phyloP scores from a whole-genome alignment of 92 coral and sea anemone species.

The Siderastrea radians region DNA sequence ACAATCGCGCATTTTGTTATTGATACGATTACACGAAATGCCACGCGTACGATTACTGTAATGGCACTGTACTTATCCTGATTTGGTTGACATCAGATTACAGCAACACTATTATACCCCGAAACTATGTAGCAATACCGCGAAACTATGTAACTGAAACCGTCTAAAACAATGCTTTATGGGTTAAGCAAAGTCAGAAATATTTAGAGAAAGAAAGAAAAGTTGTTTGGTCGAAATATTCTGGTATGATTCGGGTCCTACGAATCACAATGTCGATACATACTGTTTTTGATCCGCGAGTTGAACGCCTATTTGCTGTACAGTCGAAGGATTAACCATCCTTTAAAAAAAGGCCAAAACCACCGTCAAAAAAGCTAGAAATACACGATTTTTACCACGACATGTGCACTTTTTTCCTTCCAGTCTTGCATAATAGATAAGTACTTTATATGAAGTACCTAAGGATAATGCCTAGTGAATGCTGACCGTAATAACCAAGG shows the following conservation, averaged over 20 bases:
- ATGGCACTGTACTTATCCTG: no score
- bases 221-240: no score
- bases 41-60: no score
- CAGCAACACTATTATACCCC: no score
- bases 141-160: no score
- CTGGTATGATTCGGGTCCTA: no score
- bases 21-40: no score
- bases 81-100: no score
- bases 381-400: not conserved
- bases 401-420: not conserved
- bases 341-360: not conserved
- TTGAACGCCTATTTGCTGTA: conserved; percentile 77
- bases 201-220: not conserved
- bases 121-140: no score
- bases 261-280: conserved; percentile 16
- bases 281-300: conserved; percentile 83
- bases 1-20: no score
- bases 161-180: no score
- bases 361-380: not conserved
- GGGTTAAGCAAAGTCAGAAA: no score
- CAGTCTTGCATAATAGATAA: not conserved
- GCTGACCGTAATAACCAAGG: not conserved
- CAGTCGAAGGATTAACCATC: conserved; percentile 65
- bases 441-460: not conserved
- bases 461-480: not conserved